A percentile compares a stretch with the other conserved stretches of the same genome.
phyloP scores from a whole-genome alignment of 2,797 vertebrate species.

The Acomys russatus region DNA sequence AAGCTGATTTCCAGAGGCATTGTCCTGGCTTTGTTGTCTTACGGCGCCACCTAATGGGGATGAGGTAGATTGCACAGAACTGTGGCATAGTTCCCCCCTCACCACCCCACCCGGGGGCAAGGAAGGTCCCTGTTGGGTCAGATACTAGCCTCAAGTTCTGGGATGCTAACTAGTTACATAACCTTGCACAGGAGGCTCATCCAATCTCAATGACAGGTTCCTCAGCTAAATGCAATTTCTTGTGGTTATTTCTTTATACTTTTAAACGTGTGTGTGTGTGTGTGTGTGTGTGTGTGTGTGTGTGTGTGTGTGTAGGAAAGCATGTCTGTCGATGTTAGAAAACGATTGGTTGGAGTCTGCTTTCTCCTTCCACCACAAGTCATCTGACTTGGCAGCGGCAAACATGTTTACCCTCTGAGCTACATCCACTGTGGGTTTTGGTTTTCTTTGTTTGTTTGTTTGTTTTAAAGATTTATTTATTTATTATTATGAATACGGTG shows the following conservation, averaged over 20 bases:
- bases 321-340: background rate
- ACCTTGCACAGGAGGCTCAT: background rate
- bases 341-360: background rate
- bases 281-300: background rate
- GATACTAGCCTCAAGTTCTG: background rate
- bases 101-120: too few species aligned
- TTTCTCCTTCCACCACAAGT: background rate
- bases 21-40: slow-evolving; percentile 68
- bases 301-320: background rate
- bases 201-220: background rate
- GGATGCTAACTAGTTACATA: background rate
- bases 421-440: too few species aligned
- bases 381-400: background rate
- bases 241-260: too few species aligned
- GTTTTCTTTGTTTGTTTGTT: too few species aligned
- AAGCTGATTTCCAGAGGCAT: slow-evolving; percentile 63
- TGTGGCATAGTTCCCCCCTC: background rate
- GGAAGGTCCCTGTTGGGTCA: background rate
- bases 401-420: background rate
- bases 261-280: too few species aligned
- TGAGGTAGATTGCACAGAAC: background rate
- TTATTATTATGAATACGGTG: too few species aligned
- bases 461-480: too few species aligned
- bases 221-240: background rate
- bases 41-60: slow-evolving; percentile 62